Evolutionary conservation across 1,140 invertebrate species (phyloP).

Genomic region (Venustaconcha ellipsiformis): DNA sequence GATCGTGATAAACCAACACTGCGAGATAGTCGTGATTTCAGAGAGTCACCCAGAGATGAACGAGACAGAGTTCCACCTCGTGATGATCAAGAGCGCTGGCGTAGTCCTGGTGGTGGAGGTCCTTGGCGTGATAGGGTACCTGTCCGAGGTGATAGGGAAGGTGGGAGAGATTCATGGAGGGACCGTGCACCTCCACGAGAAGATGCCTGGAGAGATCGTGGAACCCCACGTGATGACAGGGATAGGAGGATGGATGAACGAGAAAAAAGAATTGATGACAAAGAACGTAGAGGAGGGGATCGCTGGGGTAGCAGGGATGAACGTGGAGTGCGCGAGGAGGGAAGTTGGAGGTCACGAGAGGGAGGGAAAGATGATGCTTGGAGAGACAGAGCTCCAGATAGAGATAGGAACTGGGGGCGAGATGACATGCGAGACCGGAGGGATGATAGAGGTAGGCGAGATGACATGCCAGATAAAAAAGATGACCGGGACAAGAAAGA

Average conservation of each 20-base stretch:
- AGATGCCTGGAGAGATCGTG: slow-evolving; percentile 29
- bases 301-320: slow-evolving; percentile 29
- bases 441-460: slow-evolving; percentile 17
- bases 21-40: background rate
- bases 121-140: slow-evolving; percentile 16
- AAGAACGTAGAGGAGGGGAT: slow-evolving; percentile 27
- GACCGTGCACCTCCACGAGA: slow-evolving; percentile 12
- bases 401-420: slow-evolving; percentile 8
- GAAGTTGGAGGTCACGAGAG: slow-evolving; percentile 17
- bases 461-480: slow-evolving; percentile 17
- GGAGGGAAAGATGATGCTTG: slow-evolving; percentile 16
- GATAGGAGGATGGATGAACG: slow-evolving; percentile 32
- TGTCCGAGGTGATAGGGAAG: slow-evolving; percentile 13
- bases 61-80: background rate
- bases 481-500: slow-evolving; percentile 7
- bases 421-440: slow-evolving; percentile 9
- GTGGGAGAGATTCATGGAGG: slow-evolving; percentile 1
- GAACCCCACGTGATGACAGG: slow-evolving; percentile 1
- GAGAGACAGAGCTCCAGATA: slow-evolving; percentile 16
- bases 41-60: too few species aligned
- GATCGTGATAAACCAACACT: background rate
- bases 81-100: slow-evolving; percentile 2
- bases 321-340: slow-evolving; percentile 9
- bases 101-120: background rate
- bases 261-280: slow-evolving; percentile 27